These are phyloP conservation scores for Momotus momota DNA, from an alignment of 2,797 vertebrate species.

Conservation along the genomic window DNA sequence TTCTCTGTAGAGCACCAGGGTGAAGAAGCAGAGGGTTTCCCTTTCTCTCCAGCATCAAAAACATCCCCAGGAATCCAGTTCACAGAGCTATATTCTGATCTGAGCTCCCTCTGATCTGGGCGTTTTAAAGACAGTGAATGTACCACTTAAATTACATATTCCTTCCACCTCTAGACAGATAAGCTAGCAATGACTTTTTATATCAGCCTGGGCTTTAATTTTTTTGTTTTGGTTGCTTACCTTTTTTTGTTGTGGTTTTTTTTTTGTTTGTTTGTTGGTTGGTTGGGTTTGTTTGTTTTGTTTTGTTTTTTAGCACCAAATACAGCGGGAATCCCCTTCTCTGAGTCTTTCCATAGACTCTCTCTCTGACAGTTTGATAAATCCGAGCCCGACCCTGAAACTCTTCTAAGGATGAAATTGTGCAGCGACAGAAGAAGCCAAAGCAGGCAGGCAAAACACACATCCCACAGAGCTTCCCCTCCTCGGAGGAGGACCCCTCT, in stretches of 20 bases:
- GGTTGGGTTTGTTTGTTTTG: background rate
- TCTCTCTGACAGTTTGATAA: background rate
- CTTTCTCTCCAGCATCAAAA: background rate
- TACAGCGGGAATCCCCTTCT: background rate
- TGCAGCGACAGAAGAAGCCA: background rate
- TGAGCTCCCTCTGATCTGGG: background rate
- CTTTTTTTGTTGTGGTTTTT: background rate
- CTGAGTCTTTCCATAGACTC: background rate
- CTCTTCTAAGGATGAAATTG: constrained; percentile 20
- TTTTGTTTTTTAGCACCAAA: background rate
- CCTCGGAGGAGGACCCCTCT: background rate
- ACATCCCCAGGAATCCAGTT: background rate
- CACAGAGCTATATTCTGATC: background rate
- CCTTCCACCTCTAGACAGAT: background rate
- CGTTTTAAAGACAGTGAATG: background rate
- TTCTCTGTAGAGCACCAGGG: background rate
- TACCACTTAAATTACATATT: background rate
- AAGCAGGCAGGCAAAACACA: background rate
- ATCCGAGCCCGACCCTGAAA: background rate
- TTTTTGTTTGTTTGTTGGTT: background rate
- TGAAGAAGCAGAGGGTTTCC: background rate
- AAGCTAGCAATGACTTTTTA: background rate
- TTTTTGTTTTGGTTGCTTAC: background rate
- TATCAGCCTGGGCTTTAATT: constrained; percentile 1
- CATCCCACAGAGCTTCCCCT: background rate